Percentiles rank a stretch among this genome's conserved stretches.
Conservation (phyloP, 2,113 vertebrate species). For the Myiozetetes cayanensis region DNA sequence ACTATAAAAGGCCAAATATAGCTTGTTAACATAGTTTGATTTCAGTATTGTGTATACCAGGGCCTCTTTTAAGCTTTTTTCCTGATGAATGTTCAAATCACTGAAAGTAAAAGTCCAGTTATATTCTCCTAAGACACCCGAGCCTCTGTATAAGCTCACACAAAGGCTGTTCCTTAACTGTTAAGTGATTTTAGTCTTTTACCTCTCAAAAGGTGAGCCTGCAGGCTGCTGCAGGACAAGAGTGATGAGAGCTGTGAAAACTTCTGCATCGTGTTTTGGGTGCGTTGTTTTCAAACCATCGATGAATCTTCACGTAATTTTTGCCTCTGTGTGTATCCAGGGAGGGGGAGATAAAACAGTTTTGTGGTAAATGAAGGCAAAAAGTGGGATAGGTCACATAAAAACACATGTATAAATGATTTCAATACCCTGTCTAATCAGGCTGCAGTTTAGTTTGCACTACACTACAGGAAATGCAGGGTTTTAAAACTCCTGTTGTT, state of each 20-base stretch:
- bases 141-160: neutral
- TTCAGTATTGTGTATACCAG: neutral
- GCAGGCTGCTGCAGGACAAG: neutral
- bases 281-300: neutral
- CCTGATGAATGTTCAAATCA: neutral
- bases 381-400: neutral
- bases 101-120: neutral
- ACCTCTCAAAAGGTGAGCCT: neutral
- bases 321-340: neutral
- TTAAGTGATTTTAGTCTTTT: neutral
- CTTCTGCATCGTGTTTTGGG: neutral
- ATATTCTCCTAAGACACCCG: neutral
- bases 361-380: neutral
- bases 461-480: conserved; percentile 3
- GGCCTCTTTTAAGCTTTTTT: neutral
- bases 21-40: neutral
- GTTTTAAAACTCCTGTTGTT: conserved; percentile 60
- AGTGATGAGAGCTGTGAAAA: neutral
- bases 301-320: neutral
- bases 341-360: neutral
- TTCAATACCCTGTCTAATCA: neutral
- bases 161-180: neutral
- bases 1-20: neutral
- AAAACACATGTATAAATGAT: neutral
- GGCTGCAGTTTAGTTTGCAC: conserved; percentile 26